Evolutionary conservation across 2,113 vertebrate genomes (phyloP), one percentile per base, ranked within the genome.

Genomic region (Phyllopteryx taeniolatus): DNA sequence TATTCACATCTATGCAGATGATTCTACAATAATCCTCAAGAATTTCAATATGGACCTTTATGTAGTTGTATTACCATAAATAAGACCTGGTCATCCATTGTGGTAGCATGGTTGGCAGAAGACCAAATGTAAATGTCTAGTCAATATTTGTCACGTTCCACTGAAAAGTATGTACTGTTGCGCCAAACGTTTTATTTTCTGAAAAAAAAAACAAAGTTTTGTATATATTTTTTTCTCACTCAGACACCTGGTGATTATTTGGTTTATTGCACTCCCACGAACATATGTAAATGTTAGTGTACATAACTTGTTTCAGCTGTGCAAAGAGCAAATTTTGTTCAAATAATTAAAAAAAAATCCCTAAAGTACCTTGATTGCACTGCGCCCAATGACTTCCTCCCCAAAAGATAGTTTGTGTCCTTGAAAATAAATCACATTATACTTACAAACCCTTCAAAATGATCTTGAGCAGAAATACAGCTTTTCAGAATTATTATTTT

Each of bases 211-310:
- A 27, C 27, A 27, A 27, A 27, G 27, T 27, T 39, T 11, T n/a
- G 56, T 67, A 54, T 43, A 17, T 51, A 43, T 35, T 71, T 20
- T 20, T 60, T 75, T 43, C 15, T 46, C 31, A 63, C 7, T 67
- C n/a, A 82, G 20, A 77, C 43, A 1, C 61, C 61, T 20, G 35
- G 35, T 63, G 35, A 42, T 62, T 53, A 53, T 54, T 65, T 44
- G 6, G 62, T 86, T 88, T 89, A 88, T 87, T 89, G 73, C 82
- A 83, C 81, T 67, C 73, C 71, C 70, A 75, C 71, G 76, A 49
- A 44, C 8, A 12, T 27, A 27, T 78, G 8, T 72, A 5, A 13
- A 65, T 66, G 19, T 61, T 61, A 33, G 27, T 70, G 68, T 81
- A 76, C 72, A 74, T 73, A 61, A 43, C 14, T 80, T 47, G 2